Percentiles rank a stretch among this genome's conserved stretches.
Conservation (phyloP, 1,140 invertebrate genomes). For the Portunus trituberculatus region DNA sequence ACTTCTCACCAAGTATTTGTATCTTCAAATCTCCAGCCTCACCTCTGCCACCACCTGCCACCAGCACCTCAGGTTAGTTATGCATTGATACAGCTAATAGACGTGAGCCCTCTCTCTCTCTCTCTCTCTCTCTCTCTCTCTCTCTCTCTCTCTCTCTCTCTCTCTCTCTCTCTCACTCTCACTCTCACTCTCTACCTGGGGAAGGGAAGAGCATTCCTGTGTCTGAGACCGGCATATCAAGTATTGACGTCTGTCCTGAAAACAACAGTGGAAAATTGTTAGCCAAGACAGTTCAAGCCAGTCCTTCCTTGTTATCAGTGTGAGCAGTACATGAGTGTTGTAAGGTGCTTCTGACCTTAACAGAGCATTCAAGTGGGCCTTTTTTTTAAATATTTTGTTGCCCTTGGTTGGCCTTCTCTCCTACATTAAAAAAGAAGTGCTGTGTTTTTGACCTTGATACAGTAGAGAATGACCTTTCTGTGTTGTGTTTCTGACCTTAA, state of each 20-base stretch:
- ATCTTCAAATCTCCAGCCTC: neutral
- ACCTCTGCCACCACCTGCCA: neutral
- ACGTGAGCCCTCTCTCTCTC: neutral
- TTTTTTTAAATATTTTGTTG: too few relatives aligned
- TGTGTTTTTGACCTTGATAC: too few relatives aligned
- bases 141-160: neutral
- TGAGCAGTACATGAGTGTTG: too few relatives aligned
- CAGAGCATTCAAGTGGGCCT: too few relatives aligned
- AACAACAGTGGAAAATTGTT: neutral
- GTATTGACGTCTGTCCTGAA: slow-evolving; percentile 53
- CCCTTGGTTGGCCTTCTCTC: too few relatives aligned
- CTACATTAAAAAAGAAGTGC: too few relatives aligned
- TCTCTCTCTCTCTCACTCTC: neutral
- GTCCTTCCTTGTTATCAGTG: too few relatives aligned
- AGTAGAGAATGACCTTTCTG: too few relatives aligned
- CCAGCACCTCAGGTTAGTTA: neutral
- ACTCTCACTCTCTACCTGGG: neutral
- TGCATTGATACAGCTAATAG: neutral
- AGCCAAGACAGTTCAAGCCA: too few relatives aligned
- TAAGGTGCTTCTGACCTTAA: neutral
- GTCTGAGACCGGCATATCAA: slow-evolving; percentile 57
- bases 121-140: neutral
- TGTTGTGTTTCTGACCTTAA: neutral
- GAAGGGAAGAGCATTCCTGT: slow-evolving; percentile 44
- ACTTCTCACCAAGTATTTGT: neutral